Conservation (phyloP, 2,113 vertebrate genomes). For the Taxidea taxus region DNA sequence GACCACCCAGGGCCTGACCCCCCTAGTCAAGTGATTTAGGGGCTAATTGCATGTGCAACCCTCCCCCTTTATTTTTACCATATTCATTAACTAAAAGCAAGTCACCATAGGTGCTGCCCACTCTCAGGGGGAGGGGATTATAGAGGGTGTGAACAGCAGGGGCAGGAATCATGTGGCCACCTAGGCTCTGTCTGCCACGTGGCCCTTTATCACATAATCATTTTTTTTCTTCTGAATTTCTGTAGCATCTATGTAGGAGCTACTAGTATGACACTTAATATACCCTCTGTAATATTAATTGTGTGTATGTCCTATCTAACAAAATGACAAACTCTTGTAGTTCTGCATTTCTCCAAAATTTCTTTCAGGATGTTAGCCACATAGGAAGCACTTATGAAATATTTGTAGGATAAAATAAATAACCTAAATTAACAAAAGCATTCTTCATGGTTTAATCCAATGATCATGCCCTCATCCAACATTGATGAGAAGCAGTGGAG, state of each 20-base stretch:
- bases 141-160: background rate
- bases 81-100: background rate
- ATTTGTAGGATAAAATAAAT: slow-evolving; percentile 22
- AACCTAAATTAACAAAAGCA: background rate
- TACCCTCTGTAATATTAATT: background rate
- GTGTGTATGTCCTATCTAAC: background rate
- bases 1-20: background rate
- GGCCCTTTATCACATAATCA: background rate
- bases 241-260: background rate
- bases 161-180: background rate
- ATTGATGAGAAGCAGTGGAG: background rate
- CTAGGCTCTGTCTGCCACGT: background rate
- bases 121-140: background rate
- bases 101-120: background rate
- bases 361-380: background rate
- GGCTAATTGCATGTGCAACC: background rate
- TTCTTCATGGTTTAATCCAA: background rate
- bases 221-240: background rate
- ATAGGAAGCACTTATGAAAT: background rate
- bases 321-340: background rate
- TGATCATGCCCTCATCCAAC: background rate
- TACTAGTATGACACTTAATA: background rate
- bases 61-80: background rate
- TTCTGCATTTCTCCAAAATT: background rate
- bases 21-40: background rate